Percentiles rank a stretch among this genome's conserved stretches.
Evolutionary conservation across 2,113 vertebrate genomes (phyloP).

Genomic region (Brevimyrus niger): DNA sequence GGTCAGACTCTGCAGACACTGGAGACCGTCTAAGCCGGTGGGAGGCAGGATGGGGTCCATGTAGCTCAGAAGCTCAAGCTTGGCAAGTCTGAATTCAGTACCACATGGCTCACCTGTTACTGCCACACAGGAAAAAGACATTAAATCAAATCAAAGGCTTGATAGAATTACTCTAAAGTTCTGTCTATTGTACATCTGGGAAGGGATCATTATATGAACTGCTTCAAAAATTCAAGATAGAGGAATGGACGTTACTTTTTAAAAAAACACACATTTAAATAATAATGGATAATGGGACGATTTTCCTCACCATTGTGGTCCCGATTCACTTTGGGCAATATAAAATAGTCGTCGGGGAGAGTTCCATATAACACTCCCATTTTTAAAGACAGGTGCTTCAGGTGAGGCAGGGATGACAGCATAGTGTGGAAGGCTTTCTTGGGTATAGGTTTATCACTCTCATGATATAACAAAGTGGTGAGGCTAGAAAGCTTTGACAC

Average conservation of each 20-base stretch:
- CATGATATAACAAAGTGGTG: slow-evolving; percentile 34
- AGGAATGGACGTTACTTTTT: background rate
- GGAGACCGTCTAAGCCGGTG: slow-evolving; percentile 29
- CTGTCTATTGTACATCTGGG: background rate
- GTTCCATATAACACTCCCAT: slow-evolving; percentile 26
- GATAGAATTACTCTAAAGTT: background rate
- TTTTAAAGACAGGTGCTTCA: slow-evolving; percentile 36
- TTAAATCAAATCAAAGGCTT: background rate
- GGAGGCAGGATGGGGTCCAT: slow-evolving; percentile 33
- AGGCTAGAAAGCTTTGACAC: slow-evolving; percentile 31
- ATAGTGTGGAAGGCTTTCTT: slow-evolving; percentile 22
- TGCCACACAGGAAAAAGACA: background rate
- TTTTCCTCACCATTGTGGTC: slow-evolving; percentile 22
- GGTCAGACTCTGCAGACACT: slow-evolving; percentile 30
- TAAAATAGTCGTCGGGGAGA: slow-evolving; percentile 34
- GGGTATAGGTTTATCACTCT: slow-evolving; percentile 16
- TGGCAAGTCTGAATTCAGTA: slow-evolving; percentile 10
- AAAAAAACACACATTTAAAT: background rate
- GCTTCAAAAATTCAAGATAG: background rate
- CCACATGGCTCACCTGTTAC: slow-evolving; percentile 12
- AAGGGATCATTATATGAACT: background rate
- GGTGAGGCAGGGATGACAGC: slow-evolving; percentile 33
- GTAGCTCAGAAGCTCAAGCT: slow-evolving; percentile 35
- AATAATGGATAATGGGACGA: background rate
- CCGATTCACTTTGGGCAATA: background rate